phyloP scores from a whole-genome alignment of 53 echinoderm and acorn worm species.

The Echinarachnius parma region DNA sequence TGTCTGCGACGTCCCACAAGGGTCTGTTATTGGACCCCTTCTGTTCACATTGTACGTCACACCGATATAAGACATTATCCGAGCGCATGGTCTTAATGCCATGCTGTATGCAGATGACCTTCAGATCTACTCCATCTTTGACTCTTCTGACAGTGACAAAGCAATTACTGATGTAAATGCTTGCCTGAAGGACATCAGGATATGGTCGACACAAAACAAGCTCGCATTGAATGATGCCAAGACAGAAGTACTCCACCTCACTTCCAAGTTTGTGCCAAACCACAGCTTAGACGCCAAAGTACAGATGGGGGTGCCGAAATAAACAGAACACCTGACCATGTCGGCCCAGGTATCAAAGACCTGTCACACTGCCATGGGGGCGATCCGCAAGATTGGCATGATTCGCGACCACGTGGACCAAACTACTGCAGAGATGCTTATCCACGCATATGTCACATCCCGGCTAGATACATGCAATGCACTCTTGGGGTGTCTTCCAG shows the following conservation, averaged over 20 bases:
- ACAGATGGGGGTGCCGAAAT: background rate
- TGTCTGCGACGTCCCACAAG: conserved; percentile 21
- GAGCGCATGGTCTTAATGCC: conserved; percentile 31
- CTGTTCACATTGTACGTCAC: conserved; percentile 26
- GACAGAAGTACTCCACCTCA: conserved; percentile 39
- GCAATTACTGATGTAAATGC: background rate
- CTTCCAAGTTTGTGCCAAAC: conserved; percentile 37
- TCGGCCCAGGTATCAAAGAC: background rate
- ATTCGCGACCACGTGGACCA: no score
- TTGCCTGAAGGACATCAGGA: conserved; percentile 32
- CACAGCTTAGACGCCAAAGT: background rate
- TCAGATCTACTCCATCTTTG: conserved; percentile 34
- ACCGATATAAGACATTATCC: conserved; percentile 44
- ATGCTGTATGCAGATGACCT: conserved; percentile 57
- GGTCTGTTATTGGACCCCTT: conserved; percentile 28
- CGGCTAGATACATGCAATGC: no score
- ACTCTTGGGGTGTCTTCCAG: no score
- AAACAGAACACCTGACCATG: conserved; percentile 8
- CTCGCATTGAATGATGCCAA: conserved; percentile 32
- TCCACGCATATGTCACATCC: no score
- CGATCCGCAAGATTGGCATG: background rate
- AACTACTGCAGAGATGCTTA: no score
- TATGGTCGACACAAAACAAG: conserved; percentile 38
- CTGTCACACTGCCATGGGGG: conserved; percentile 1
- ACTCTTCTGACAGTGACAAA: conserved; percentile 6